Conservation (phyloP, 1,140 invertebrate species). For the Agraylea sexmaculata region DNA sequence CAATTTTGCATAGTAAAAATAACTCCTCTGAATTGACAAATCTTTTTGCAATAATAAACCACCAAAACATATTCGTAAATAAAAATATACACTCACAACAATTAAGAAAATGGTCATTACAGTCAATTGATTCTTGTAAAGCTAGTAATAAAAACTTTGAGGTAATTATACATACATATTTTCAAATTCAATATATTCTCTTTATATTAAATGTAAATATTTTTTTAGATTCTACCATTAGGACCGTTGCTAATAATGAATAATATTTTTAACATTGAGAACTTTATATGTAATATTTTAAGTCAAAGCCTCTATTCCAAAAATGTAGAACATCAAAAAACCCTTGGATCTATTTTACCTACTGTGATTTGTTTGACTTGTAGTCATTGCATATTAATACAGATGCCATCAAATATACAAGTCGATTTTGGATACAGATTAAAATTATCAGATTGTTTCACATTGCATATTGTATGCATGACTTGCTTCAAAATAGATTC, state of each 20-base stretch:
- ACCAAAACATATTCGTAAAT: too few relatives aligned
- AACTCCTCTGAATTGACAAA: background rate
- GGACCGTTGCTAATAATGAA: constrained; percentile 25
- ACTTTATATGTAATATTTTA: constrained; percentile 29
- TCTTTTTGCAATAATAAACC: background rate
- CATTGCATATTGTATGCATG: too few relatives aligned
- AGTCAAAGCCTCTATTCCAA: constrained; percentile 29
- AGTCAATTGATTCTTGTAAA: too few relatives aligned
- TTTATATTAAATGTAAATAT: constrained; percentile 2
- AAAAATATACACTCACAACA: too few relatives aligned
- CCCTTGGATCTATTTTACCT: constrained; percentile 23
- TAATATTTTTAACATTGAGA: constrained; percentile 27
- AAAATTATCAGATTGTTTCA: too few relatives aligned
- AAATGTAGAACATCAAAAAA: constrained; percentile 23
- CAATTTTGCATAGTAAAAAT: background rate
- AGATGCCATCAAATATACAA: constrained; percentile 9
- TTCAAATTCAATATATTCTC: too few relatives aligned
- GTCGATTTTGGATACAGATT: too few relatives aligned
- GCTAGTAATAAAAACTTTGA: too few relatives aligned
- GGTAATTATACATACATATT: too few relatives aligned
- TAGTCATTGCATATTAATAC: constrained; percentile 22
- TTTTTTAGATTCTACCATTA: constrained; percentile 27
- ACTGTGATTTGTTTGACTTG: constrained; percentile 27
- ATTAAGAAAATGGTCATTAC: too few relatives aligned
- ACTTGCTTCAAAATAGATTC: too few relatives aligned